Percentiles rank a stretch among this genome's conserved stretches.
These are phyloP conservation scores for Euspilapteryx auroguttella DNA, from an alignment of 2,888 invertebrate species.

Conservation along the genomic window DNA sequence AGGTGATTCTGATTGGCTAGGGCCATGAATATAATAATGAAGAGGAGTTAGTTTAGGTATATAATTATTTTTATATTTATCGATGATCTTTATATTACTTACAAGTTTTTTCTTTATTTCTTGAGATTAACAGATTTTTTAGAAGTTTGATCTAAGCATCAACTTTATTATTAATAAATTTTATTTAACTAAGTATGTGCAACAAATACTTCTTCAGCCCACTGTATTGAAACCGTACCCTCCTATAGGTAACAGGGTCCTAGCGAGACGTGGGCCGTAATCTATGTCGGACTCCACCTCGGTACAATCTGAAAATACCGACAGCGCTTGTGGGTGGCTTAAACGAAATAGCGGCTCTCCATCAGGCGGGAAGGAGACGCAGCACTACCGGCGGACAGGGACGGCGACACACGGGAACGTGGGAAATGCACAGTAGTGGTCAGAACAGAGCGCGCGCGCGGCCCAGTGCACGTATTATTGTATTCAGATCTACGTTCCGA, in stretches of 20 bases:
- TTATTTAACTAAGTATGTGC: no score
- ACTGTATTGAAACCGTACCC: not conserved
- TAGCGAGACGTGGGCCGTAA: conserved; percentile 40
- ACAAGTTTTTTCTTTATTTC: no score
- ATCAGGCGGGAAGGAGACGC: conserved; percentile 37
- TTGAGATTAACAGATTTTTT: no score
- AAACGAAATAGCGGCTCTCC: conserved; percentile 57
- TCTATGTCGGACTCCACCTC: conserved; percentile 46
- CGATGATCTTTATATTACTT: no score
- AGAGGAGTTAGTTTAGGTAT: no score
- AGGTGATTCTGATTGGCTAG: no score
- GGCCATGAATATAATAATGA: no score
- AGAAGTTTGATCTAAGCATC: no score
- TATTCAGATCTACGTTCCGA: conserved; percentile 36
- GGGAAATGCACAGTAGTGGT: conserved; percentile 64
- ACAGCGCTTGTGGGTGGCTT: conserved; percentile 58
- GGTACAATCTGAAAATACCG: conserved; percentile 48
- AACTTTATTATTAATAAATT: no score
- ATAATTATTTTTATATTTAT: no score
- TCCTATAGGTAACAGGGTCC: conserved; percentile 12
- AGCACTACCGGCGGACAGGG: conserved; percentile 28
- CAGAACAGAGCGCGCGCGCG: conserved; percentile 58
- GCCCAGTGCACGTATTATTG: conserved; percentile 61
- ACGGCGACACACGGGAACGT: conserved; percentile 39
- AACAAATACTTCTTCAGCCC: no score